phyloP scores from a whole-genome alignment of 2,888 invertebrate genomes.

The Helicoverpa assulta region DNA sequence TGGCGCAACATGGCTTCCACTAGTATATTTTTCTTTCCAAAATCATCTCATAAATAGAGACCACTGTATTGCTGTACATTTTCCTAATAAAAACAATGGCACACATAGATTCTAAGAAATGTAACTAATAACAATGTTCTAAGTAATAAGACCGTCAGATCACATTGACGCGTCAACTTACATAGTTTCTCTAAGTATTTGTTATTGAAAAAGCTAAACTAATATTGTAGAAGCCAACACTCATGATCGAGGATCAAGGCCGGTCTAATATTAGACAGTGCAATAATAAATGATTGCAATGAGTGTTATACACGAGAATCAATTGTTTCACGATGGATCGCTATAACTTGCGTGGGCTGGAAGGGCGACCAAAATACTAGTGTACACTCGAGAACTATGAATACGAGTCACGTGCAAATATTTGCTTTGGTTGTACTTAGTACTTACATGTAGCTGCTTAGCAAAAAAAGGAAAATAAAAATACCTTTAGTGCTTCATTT shows the following conservation, averaged over 20 bases:
- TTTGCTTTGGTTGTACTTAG: not conserved
- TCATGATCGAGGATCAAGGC: constrained; percentile 44
- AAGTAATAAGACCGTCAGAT: not conserved
- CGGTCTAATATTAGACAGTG: constrained; percentile 36
- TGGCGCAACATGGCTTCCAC: too few relatives aligned
- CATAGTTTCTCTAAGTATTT: constrained; percentile 7
- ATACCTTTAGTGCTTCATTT: too few relatives aligned
- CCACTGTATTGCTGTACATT: not conserved
- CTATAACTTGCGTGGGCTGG: constrained; percentile 42
- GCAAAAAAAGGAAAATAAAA: not conserved
- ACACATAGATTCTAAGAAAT: constrained; percentile 1
- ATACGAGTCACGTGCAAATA: not conserved
- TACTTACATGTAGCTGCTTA: not conserved
- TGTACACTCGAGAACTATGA: not conserved
- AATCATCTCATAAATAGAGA: too few relatives aligned
- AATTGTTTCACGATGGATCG: constrained; percentile 27
- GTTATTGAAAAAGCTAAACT: constrained; percentile 27
- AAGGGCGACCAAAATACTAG: constrained; percentile 19
- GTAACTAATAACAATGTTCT: not conserved
- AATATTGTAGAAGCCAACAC: constrained; percentile 36
- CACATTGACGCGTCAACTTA: not conserved
- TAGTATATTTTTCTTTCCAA: too few relatives aligned
- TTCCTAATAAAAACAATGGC: too few relatives aligned
- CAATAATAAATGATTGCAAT: constrained; percentile 46
- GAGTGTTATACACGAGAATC: constrained; percentile 33